Conservation (phyloP, 37 sponge, comb jelly and placozoan species). For the Crambe crambe region DNA sequence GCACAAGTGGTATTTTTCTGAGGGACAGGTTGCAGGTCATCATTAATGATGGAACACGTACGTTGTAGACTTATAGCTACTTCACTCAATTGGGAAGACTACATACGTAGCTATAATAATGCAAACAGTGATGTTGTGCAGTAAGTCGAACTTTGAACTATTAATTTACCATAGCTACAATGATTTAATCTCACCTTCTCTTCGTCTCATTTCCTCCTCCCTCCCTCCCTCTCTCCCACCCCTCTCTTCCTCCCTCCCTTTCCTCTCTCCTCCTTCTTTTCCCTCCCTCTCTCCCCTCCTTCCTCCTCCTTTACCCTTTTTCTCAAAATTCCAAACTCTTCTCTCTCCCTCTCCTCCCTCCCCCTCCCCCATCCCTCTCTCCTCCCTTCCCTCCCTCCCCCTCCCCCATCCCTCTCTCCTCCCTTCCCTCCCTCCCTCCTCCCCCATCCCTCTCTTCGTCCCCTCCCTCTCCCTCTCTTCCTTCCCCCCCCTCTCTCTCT, state of each 20-base stretch:
- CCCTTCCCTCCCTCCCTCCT: not conserved
- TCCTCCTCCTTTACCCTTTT: constrained; percentile 7
- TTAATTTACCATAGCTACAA: too few species aligned
- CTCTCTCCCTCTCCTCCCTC: not conserved
- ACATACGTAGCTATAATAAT: too few species aligned
- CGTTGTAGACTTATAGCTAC: too few species aligned
- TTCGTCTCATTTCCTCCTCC: not conserved
- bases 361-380: too few species aligned
- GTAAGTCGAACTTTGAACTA: too few species aligned
- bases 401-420: not conserved
- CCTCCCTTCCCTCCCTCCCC: constrained; percentile 8
- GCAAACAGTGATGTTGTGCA: too few species aligned
- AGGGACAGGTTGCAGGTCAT: not conserved
- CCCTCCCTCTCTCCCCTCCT: constrained; percentile 19
- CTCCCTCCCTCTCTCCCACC: constrained; percentile 11
- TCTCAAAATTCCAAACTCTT: not conserved
- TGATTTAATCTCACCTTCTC: constrained; percentile 19
- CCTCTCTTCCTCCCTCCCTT: not conserved
- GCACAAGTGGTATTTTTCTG: not conserved
- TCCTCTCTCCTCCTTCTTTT: not conserved
- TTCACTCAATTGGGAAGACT: not conserved
- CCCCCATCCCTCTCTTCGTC: not conserved
- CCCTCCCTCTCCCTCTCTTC: not conserved
- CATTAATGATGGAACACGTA: not conserved
- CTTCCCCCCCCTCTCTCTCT: not conserved